Evolutionary conservation across 2,113 vertebrate genomes (phyloP).

Genomic region (Nesogale talazaci): DNA sequence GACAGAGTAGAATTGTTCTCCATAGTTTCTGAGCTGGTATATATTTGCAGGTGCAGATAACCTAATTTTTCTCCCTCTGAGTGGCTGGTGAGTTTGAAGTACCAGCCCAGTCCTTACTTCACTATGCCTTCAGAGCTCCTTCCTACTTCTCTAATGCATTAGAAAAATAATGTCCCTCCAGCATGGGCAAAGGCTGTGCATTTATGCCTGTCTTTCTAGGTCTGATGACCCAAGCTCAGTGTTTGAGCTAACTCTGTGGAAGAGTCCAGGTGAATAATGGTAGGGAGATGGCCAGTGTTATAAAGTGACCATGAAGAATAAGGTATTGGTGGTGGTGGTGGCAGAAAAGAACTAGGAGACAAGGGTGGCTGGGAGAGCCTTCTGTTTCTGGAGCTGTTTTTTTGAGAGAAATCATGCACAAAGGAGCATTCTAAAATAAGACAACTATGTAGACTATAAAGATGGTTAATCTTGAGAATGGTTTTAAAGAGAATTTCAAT

Average conservation of each 20-base stretch:
- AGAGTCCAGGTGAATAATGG: not conserved
- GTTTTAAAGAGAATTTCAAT: not conserved
- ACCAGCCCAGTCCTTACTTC: too few relatives aligned
- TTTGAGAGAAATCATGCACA: not conserved
- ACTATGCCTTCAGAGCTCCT: too few relatives aligned
- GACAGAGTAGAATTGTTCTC: too few relatives aligned
- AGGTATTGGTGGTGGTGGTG: not conserved
- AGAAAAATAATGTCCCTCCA: too few relatives aligned
- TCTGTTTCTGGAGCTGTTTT: not conserved
- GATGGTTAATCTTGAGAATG: not conserved
- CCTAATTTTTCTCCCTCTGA: too few relatives aligned
- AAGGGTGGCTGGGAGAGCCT: not conserved
- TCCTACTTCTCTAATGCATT: too few relatives aligned
- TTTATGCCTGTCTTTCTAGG: not conserved
- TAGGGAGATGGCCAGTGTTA: too few relatives aligned
- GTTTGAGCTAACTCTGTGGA: not conserved
- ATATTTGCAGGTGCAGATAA: too few relatives aligned
- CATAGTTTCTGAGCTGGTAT: too few relatives aligned
- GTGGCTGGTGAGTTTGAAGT: too few relatives aligned
- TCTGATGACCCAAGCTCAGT: not conserved
- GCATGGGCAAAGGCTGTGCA: too few relatives aligned
- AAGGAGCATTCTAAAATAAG: not conserved
- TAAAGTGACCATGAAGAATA: not conserved
- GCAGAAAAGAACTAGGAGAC: not conserved
- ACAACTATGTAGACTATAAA: not conserved